phyloP scores from a whole-genome alignment of 1,140 invertebrate genomes.

The Saccostrea echinata region DNA sequence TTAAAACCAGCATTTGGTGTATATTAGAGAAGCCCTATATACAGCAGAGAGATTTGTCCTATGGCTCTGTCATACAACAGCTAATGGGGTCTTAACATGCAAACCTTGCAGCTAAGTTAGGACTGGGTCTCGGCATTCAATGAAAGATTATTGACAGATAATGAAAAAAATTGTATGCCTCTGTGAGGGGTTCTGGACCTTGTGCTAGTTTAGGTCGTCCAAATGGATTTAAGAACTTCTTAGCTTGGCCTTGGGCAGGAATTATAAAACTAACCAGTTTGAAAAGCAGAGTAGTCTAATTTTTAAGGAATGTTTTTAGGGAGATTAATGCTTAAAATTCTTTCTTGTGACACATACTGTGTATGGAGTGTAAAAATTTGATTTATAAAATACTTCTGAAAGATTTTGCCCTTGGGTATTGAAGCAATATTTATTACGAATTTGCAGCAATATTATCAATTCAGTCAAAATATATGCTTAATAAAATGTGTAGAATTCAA shows the following conservation, averaged over 20 bases:
- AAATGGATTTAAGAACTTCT: not conserved
- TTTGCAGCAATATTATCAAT: too few relatives aligned
- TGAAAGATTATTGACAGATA: conserved; percentile 10
- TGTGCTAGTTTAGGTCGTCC: not conserved
- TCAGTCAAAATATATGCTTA: too few relatives aligned
- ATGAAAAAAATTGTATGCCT: not conserved
- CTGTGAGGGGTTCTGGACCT: not conserved
- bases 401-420: too few relatives aligned
- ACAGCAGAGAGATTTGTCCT: not conserved
- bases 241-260: not conserved
- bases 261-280: not conserved
- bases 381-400: not conserved
- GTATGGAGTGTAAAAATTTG: not conserved
- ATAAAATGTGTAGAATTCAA: too few relatives aligned
- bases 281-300: not conserved
- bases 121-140: not conserved
- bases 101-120: not conserved
- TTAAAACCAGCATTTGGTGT: not conserved
- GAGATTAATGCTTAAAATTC: not conserved
- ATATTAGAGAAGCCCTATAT: not conserved
- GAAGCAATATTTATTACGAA: too few relatives aligned
- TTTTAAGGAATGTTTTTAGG: not conserved
- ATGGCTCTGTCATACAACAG: not conserved
- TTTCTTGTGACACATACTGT: not conserved
- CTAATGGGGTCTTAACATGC: not conserved